Evolutionary conservation across 2,888 invertebrate species (phyloP).

Genomic region (Chesias legatella): DNA sequence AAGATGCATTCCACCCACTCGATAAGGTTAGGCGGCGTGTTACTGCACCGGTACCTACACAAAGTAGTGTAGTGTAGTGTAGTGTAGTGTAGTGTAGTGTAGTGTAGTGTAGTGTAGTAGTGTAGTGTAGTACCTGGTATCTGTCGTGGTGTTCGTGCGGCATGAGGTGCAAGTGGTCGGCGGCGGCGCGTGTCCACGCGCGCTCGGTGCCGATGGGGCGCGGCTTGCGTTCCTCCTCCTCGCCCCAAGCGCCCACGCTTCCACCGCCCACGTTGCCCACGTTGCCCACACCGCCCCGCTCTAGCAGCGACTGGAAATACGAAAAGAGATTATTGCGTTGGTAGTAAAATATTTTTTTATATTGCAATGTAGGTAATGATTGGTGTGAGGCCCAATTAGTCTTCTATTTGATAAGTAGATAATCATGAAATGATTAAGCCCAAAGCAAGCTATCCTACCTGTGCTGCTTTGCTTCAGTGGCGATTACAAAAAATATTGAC

Average conservation of each 20-base stretch:
- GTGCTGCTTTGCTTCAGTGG: no score
- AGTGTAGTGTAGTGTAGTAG: no score
- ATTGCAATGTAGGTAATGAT: neutral
- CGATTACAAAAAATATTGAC: no score
- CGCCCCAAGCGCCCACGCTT: slow-evolving; percentile 49
- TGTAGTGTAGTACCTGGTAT: slow-evolving; percentile 52
- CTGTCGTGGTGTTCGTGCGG: slow-evolving; percentile 58
- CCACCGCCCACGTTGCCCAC: slow-evolving; percentile 30
- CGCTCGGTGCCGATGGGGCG: slow-evolving; percentile 92
- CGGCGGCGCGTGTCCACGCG: slow-evolving; percentile 82
- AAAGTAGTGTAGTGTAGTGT: no score
- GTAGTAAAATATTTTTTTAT: neutral
- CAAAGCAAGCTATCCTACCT: no score
- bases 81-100: no score
- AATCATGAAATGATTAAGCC: no score
- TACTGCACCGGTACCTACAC: no score
- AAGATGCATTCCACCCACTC: no score
- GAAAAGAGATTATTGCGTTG: neutral
- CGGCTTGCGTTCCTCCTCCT: slow-evolving; percentile 80
- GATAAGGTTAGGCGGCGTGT: no score
- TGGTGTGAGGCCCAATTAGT: no score
- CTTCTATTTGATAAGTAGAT: no score
- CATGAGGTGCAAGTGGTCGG: slow-evolving; percentile 49
- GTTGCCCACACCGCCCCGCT: slow-evolving; percentile 54
- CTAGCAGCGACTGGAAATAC: slow-evolving; percentile 59